Base-by-base conservation (phyloP, 2,113 vertebrate species). In the Nerophis lumbriciformis region DNA sequence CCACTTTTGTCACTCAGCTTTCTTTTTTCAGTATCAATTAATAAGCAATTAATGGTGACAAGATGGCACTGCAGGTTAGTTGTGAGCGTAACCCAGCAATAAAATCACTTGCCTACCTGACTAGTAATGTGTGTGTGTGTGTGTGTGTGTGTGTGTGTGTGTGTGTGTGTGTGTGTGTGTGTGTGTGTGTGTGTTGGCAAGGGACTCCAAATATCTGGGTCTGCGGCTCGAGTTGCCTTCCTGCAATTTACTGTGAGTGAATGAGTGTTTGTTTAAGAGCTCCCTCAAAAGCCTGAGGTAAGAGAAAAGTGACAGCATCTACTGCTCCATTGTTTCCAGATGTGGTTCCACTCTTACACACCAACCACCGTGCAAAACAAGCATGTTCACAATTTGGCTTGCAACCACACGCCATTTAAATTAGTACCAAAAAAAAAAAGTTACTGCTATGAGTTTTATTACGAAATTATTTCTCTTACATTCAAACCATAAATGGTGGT, bases 211-310 rank as follows among this genome's bases (percentile, higher is more conserved):
- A 71, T 68, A 77, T 80, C 53, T 65, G 68, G 67, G 69, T 62
- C 63, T 69, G 62, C 68, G 75, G 81, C 75, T 85, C 76, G 66
- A 59, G 80, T 84, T 85, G 77, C 79, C 68, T 87, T 87, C 87
- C 84, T 85, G 81, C 82, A 85, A 89, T 85, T 84, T 85, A 86
- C 69, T 76, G 58, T 72, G 72, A 75, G 78, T 80, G 83, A 84
- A 86, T 85, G 78, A 85, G 71, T 89, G 85, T 89, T 89, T 84
- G 83, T 86, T 86, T 89, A 84, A 87, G 83, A 78, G 71, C 59
- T 77, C 53, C 67, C 67, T 85, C 73, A 69, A 79, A 83, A 70
- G 69, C 81, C 77, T 67, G 78, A 85, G 75, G 77, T 77, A 82
- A 75, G 85, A 72, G 58, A 73, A 88, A 85, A 84, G 84, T 88